Percentiles rank a stretch among this genome's conserved stretches.
These are phyloP conservation scores for Trematomus bernacchii DNA, from an alignment of 2,797 vertebrate genomes.

Conservation along the genomic window DNA sequence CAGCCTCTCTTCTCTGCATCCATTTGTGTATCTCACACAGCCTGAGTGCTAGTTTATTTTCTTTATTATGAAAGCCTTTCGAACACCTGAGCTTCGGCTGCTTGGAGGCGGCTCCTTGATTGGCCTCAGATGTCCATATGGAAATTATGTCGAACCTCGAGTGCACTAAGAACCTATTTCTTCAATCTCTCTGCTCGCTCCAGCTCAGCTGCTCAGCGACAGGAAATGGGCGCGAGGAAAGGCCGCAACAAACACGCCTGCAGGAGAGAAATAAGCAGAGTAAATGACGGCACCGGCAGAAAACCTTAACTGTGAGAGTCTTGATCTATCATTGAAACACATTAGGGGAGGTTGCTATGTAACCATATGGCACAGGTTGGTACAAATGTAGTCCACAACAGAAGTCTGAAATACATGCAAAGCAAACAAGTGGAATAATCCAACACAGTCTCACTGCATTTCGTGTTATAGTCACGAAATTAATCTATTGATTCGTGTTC, in stretches of 20 bases:
- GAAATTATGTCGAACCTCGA: conserved; percentile 67
- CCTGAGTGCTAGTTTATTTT: conserved; percentile 43
- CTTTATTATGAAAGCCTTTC: conserved; percentile 66
- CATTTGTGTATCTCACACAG: conserved; percentile 40
- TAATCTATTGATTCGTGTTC: no score
- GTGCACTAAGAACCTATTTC: conserved; percentile 61
- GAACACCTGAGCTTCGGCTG: conserved; percentile 73
- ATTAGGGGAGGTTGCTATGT: conserved; percentile 30
- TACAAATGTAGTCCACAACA: conserved; percentile 11
- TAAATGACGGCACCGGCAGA: conserved; percentile 41
- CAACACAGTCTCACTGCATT: no score
- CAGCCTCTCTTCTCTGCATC: conserved; percentile 38
- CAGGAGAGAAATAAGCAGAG: conserved; percentile 41
- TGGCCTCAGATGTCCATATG: conserved; percentile 72
- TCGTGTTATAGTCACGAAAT: no score
- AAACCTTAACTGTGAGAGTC: conserved; percentile 21
- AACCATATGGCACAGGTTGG: conserved; percentile 13
- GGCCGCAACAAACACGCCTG: conserved; percentile 42
- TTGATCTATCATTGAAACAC: conserved; percentile 30
- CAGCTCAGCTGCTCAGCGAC: conserved; percentile 56
- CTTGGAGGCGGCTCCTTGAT: conserved; percentile 64
- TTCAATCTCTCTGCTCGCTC: conserved; percentile 54
- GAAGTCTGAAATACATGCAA: no score
- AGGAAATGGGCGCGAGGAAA: conserved; percentile 37
- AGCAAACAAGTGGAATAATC: no score